phyloP scores from a whole-genome alignment of 2,797 vertebrate species.

The Novumbra hubbsi region DNA sequence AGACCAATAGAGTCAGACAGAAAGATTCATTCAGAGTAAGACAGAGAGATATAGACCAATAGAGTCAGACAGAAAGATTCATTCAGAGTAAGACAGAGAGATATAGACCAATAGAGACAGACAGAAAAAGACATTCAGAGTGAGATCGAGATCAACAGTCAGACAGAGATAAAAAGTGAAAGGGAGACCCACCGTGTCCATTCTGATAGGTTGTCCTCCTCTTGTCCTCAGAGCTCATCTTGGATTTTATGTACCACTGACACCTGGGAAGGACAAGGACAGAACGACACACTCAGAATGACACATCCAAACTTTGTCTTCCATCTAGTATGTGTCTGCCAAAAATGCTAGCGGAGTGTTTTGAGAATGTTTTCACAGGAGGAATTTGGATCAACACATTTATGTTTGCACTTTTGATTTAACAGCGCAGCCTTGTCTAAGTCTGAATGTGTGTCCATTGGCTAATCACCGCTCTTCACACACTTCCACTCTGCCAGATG shows the following conservation, averaged over 20 bases:
- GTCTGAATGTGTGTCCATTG: slow-evolving; percentile 1
- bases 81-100: too few species aligned
- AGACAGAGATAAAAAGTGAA: not conserved
- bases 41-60: not conserved
- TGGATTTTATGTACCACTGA: slow-evolving; percentile 96
- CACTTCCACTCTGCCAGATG: slow-evolving; percentile 26
- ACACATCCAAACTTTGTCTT: not conserved
- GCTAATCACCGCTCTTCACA: slow-evolving; percentile 15
- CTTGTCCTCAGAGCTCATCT: slow-evolving; percentile 96
- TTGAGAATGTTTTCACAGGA: not conserved
- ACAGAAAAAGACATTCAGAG: not conserved
- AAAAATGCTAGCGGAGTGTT: not conserved
- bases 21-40: too few species aligned
- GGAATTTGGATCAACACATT: slow-evolving; percentile 9
- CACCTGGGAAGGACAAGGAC: slow-evolving; percentile 75
- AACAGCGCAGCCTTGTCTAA: not conserved
- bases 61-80: too few species aligned
- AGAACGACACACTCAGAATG: not conserved
- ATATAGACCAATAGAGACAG: not conserved
- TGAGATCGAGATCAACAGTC: not conserved
- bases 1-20: not conserved
- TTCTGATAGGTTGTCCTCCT: slow-evolving; percentile 86
- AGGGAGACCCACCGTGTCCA: slow-evolving; percentile 77
- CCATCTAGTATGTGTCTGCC: not conserved
- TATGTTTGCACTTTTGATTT: slow-evolving; percentile 20